Percentiles rank a stretch among this genome's conserved stretches.
phyloP scores from a whole-genome alignment of 92 coral and sea anemone species.

The Epizoanthus ramosus region DNA sequence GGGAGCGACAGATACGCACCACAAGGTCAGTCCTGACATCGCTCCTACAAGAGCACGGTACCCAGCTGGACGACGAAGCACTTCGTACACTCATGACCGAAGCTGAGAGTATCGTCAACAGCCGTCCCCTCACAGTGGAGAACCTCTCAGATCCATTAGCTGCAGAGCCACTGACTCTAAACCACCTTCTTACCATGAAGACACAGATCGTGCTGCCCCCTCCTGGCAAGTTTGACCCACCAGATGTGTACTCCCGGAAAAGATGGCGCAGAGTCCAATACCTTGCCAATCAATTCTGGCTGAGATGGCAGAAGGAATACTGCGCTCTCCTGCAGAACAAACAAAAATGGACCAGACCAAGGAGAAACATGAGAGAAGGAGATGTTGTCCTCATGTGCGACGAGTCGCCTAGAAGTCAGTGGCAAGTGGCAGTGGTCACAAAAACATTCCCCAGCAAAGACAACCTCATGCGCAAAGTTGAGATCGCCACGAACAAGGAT shows the following conservation, averaged over 20 bases:
- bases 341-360: slow-evolving; percentile 3
- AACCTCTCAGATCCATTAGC: slow-evolving; percentile 39
- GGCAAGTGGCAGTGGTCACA: slow-evolving; percentile 43
- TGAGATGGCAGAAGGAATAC: slow-evolving; percentile 3
- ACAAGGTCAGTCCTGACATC: slow-evolving; percentile 36
- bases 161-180: slow-evolving; percentile 25
- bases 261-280: slow-evolving; percentile 28
- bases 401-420: slow-evolving; percentile 36
- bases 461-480: slow-evolving; percentile 37
- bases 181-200: slow-evolving; percentile 24
- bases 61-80: background rate
- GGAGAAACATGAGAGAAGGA: background rate
- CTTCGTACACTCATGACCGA: background rate
- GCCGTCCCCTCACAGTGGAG: slow-evolving; percentile 10
- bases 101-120: background rate
- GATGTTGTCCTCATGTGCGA: background rate
- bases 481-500: slow-evolving; percentile 6
- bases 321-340: slow-evolving; percentile 22
- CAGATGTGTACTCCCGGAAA: slow-evolving; percentile 12
- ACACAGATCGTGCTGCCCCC: background rate
- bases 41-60: slow-evolving; percentile 22
- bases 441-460: slow-evolving; percentile 44
- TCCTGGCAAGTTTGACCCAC: background rate
- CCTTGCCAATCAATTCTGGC: slow-evolving; percentile 21
- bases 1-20: slow-evolving; percentile 46